These are phyloP conservation scores for Xiphorhynchus erythropygius DNA, from an alignment of 2,797 vertebrate genomes.

Conservation along the genomic window DNA sequence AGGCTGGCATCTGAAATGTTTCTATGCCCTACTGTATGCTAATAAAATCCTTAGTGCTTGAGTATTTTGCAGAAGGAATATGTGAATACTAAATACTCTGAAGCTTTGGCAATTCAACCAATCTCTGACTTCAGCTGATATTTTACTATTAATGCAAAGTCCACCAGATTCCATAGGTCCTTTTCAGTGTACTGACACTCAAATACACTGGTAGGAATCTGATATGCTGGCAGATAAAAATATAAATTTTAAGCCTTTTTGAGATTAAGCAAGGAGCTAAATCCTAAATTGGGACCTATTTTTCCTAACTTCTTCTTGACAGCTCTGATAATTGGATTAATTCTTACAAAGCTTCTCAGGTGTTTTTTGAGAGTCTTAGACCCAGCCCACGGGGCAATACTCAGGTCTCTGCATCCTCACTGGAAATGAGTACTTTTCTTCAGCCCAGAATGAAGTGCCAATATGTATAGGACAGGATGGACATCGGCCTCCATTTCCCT, in stretches of 20 bases:
- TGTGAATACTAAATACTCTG: background rate
- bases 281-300: background rate
- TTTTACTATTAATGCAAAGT: background rate
- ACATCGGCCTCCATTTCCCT: background rate
- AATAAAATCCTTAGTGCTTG: background rate
- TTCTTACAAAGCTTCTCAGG: background rate
- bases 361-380: background rate
- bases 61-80: background rate
- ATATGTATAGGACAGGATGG: background rate
- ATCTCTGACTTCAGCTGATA: background rate
- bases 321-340: background rate
- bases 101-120: background rate
- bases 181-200: background rate
- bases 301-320: background rate
- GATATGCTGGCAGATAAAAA: background rate
- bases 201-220: background rate
- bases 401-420: background rate
- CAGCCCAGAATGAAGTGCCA: background rate
- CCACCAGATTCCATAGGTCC: background rate
- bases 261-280: background rate
- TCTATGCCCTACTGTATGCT: background rate
- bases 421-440: background rate
- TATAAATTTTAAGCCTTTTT: background rate
- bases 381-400: fast-evolving
- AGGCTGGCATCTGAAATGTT: background rate